A percentile compares a stretch with the other conserved stretches of the same genome.
phyloP scores from a whole-genome alignment of 2,797 vertebrate genomes.

The Chaetodon trifasciatus region DNA sequence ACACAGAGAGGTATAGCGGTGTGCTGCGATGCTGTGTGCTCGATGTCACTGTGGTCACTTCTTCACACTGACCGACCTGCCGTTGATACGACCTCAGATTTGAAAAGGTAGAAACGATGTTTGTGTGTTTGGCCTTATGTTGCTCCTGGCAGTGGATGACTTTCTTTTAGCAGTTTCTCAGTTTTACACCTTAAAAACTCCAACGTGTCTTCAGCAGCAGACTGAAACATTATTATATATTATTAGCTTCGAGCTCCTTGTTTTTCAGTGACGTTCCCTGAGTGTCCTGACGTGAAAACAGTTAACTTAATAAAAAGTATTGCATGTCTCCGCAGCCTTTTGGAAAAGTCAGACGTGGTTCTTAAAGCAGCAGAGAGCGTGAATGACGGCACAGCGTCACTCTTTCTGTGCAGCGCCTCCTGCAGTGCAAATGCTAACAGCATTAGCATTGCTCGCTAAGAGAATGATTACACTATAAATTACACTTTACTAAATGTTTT shows the following conservation, averaged over 20 bases:
- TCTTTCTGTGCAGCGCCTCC: too few species aligned
- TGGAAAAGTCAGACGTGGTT: too few species aligned
- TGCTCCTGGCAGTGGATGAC: slow-evolving; percentile 37
- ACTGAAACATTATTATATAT: background rate
- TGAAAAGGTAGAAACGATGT: background rate
- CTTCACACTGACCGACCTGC: background rate
- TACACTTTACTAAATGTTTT: too few species aligned
- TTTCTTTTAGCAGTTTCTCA: background rate
- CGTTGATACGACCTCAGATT: slow-evolving; percentile 9
- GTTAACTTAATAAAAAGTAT: background rate
- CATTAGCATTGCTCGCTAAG: background rate
- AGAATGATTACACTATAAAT: background rate
- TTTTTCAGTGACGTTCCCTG: background rate
- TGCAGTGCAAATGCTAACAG: too few species aligned
- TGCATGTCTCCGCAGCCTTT: too few species aligned
- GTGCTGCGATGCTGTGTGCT: background rate
- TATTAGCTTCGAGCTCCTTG: background rate
- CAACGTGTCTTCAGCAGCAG: background rate
- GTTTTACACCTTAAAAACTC: background rate
- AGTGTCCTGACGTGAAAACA: background rate
- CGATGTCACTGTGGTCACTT: background rate
- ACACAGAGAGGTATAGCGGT: background rate
- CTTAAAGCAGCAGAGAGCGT: too few species aligned
- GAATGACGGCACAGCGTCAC: too few species aligned
- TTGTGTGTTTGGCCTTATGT: slow-evolving; percentile 1